These are phyloP conservation scores for Phoeniculus purpureus DNA, from an alignment of 2,797 vertebrate genomes.

Conservation along the genomic window DNA sequence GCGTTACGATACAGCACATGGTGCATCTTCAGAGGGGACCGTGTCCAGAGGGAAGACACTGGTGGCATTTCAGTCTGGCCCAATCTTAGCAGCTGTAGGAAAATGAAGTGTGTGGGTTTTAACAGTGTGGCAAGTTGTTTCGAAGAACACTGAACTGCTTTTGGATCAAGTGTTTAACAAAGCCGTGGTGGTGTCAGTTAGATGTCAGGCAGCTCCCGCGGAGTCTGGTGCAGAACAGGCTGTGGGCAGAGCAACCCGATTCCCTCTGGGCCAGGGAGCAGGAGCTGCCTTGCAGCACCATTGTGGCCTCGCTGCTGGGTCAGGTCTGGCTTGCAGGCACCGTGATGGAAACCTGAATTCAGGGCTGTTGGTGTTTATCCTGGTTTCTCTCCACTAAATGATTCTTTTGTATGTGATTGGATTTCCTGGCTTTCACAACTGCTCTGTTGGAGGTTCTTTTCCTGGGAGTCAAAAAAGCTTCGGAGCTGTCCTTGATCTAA, in stretches of 20 bases:
- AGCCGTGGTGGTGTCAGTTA: background rate
- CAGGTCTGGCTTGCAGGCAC: background rate
- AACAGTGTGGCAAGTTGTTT: background rate
- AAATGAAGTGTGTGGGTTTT: background rate
- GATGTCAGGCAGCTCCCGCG: background rate
- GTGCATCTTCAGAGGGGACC: background rate
- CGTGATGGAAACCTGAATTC: background rate
- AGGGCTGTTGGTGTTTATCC: background rate
- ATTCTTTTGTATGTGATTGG: background rate
- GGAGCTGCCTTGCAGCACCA: background rate
- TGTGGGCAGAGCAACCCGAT: fast-evolving
- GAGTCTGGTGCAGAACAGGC: background rate
- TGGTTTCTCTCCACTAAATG: background rate
- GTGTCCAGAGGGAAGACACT: background rate
- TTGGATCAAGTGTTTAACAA: background rate
- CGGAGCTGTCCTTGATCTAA: background rate
- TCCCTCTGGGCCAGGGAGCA: background rate
- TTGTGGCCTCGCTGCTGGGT: fast-evolving
- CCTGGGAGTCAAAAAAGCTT: background rate
- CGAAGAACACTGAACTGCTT: background rate
- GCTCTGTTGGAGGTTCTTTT: background rate
- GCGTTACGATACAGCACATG: background rate
- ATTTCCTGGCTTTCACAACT: background rate
- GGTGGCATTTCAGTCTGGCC: background rate
- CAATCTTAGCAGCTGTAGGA: background rate